phyloP scores from a whole-genome alignment of 2,888 invertebrate genomes.

The Achlya flavicornis region DNA sequence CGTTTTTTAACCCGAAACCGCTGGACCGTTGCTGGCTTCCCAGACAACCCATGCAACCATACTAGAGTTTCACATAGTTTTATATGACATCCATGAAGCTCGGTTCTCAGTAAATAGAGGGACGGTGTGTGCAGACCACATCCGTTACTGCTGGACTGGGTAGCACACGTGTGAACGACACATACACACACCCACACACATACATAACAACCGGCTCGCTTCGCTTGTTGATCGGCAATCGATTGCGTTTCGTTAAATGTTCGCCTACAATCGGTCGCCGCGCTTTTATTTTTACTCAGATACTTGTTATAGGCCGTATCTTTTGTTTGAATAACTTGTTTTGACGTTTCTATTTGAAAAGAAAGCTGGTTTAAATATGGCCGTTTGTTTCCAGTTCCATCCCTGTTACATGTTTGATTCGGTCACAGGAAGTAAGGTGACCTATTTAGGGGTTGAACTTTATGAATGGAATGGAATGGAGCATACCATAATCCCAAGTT shows the following conservation, averaged over 20 bases:
- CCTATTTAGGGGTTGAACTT: neutral
- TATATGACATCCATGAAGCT: neutral
- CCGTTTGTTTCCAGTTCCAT: neutral
- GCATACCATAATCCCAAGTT: too few species aligned
- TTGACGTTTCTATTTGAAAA: neutral
- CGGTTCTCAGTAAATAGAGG: constrained; percentile 46
- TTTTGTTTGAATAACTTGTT: neutral
- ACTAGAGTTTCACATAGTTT: constrained; percentile 7
- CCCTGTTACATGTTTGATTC: neutral
- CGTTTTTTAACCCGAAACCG: constrained; percentile 6
- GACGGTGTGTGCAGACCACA: constrained; percentile 47
- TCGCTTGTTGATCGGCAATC: constrained; percentile 63
- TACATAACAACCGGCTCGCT: constrained; percentile 51
- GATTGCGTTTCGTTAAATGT: constrained; percentile 68
- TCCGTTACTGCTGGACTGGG: constrained; percentile 54
- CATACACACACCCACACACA: constrained; percentile 35
- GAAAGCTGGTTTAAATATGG: neutral
- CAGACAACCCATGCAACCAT: neutral
- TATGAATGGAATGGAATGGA: neutral
- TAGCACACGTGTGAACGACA: constrained; percentile 20
- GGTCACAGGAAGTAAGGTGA: neutral
- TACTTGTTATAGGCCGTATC: constrained; percentile 4
- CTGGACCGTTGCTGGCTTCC: constrained; percentile 8
- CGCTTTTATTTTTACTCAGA: constrained; percentile 32
- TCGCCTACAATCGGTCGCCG: constrained; percentile 43